Evolutionary conservation across 1,140 invertebrate genomes (phyloP), one percentile per base, ranked within the genome.

Genomic region (Bombus waltoni): DNA sequence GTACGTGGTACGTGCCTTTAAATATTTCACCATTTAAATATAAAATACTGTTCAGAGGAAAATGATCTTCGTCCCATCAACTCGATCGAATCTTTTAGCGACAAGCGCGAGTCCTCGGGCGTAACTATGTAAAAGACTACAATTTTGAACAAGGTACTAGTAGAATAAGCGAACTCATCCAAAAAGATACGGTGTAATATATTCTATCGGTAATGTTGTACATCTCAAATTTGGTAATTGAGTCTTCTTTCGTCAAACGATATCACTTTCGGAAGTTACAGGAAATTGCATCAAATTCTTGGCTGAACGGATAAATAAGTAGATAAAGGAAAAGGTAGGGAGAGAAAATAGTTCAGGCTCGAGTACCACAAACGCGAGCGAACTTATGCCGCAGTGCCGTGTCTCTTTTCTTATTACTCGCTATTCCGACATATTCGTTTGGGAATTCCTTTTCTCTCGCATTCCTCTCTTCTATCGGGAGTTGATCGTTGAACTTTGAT

Each of bases 401-500:
- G 8, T 53, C 15, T 38, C 32, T 35, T 15, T 22, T 18, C 65
- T 71, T 70, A 74, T 44, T 28, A 40, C 32, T 18, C 32, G 73
- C 9, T 85, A 32, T 28, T n/a, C n/a, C 22, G 3, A 5, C 13
- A 9, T 57, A 15, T 44, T 62, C 59, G 5, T n/a, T 57, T 13
- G 4, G 22, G 1, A n/a, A 44, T 72, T 42, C 15, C 42, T 73
- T 47, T 72, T 25, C 25, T 72, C 40, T 40, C 9, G 28, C 47
- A 3, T 71, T 25, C 42, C 32, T 62, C 0, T 32, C 47, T 44
- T 70, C 62, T 22, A 9, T 72, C 18, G 25, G 22, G 6, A 65
- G 22, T 44, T 72, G 87, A 47, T 88, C 59, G 83, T 86, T 66
- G 88, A 73, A 86, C 85, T 86, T 70, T 77, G 86, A 89, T 85